Evolutionary conservation across 2,888 invertebrate species (phyloP).

Genomic region (Microdon myrmicae): DNA sequence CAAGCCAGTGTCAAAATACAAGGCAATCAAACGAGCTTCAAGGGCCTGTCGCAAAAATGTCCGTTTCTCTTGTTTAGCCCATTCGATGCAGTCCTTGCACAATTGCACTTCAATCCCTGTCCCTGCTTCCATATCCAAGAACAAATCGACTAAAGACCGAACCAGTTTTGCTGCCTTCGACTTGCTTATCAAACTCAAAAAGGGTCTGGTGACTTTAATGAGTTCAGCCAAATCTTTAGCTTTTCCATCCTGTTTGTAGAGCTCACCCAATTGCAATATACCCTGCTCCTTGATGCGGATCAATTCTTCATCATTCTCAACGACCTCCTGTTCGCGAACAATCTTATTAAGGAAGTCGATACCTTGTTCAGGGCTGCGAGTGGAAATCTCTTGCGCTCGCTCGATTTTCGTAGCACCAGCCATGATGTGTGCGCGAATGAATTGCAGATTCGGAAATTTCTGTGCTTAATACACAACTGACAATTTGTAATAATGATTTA

Average conservation of each 20-base stretch:
- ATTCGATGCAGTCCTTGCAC: slow-evolving; percentile 98
- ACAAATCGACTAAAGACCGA: slow-evolving; percentile 95
- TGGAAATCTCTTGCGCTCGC: slow-evolving; percentile 81
- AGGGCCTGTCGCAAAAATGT: slow-evolving; percentile 96
- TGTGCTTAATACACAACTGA: not conserved
- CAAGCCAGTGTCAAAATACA: slow-evolving; percentile 93
- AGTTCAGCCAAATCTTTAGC: slow-evolving; percentile 91
- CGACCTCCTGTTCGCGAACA: slow-evolving; percentile 79
- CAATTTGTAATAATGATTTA: not conserved
- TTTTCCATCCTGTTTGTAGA: slow-evolving; percentile 92
- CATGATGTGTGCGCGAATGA: slow-evolving; percentile 68
- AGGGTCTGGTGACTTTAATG: slow-evolving; percentile 95
- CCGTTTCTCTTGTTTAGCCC: slow-evolving; percentile 98
- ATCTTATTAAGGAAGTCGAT: slow-evolving; percentile 80
- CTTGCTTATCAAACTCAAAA: slow-evolving; percentile 94
- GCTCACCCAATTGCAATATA: slow-evolving; percentile 90
- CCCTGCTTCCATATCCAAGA: slow-evolving; percentile 95
- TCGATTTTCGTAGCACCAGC: slow-evolving; percentile 92
- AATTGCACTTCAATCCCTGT: slow-evolving; percentile 94
- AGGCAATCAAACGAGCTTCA: slow-evolving; percentile 92
- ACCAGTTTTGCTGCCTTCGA: slow-evolving; percentile 99
- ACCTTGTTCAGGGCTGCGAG: slow-evolving; percentile 80
- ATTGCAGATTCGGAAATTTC: slow-evolving; percentile 27
- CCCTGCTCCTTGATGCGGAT: slow-evolving; percentile 93
- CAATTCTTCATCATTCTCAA: slow-evolving; percentile 88